Percentiles rank a stretch among this genome's conserved stretches.
These are phyloP conservation scores for Rotaria macrura DNA, from an alignment of 2,888 invertebrate genomes.

Conservation along the genomic window DNA sequence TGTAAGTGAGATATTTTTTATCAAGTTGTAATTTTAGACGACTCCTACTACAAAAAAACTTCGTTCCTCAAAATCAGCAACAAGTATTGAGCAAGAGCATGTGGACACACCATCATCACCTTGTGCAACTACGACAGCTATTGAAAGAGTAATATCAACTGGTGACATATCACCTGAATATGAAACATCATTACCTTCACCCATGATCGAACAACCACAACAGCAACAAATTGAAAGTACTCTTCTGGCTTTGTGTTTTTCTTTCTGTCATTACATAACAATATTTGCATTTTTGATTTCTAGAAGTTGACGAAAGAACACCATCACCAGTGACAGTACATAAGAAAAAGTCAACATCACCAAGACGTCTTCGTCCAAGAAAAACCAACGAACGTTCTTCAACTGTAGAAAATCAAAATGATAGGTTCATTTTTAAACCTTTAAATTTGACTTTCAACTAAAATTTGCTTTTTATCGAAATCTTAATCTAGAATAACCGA, in stretches of 20 bases:
- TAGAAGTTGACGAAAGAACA: not conserved
- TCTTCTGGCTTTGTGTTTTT: not conserved
- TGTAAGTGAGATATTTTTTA: no score
- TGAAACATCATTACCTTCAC: not conserved
- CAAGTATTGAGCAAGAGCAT: not conserved
- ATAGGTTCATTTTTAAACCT: not conserved
- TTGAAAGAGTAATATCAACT: not conserved
- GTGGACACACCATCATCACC: not conserved
- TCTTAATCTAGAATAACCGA: not conserved
- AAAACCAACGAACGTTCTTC: not conserved
- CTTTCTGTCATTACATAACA: no score
- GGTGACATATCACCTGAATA: constrained; percentile 13
- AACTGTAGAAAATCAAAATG: not conserved
- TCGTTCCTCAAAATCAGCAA: not conserved
- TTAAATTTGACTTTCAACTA: not conserved
- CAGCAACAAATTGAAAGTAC: not conserved
- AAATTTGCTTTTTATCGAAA: not conserved
- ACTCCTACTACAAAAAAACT: not conserved
- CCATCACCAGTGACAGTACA: not conserved
- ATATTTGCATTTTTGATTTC: not conserved
- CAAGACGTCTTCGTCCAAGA: constrained; percentile 4
- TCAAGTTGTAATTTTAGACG: not conserved
- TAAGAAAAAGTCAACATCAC: not conserved
- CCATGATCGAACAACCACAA: not conserved
- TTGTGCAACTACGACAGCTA: not conserved